These are phyloP conservation scores for Patiria pectinifera DNA, from an alignment of 53 echinoderm and acorn worm species.

Conservation along the genomic window DNA sequence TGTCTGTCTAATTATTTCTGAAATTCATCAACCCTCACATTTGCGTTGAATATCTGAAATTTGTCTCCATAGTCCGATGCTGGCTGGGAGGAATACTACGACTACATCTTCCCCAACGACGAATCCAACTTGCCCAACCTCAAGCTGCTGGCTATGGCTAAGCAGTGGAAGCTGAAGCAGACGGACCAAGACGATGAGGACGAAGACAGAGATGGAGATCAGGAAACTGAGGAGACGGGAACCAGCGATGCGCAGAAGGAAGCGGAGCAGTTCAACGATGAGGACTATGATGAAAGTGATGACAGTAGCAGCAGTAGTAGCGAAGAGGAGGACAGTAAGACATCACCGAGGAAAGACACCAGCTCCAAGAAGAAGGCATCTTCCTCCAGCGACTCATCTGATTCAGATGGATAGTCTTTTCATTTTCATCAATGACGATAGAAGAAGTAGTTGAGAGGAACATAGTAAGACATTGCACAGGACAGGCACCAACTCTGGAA, in stretches of 20 bases:
- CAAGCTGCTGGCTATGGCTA: slow-evolving; percentile 98
- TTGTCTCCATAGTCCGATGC: slow-evolving; percentile 84
- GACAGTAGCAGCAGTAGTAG: slow-evolving; percentile 43
- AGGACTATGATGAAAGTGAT: slow-evolving; percentile 52
- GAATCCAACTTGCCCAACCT: slow-evolving; percentile 96
- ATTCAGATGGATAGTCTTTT: slow-evolving; percentile 22
- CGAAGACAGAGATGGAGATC: slow-evolving; percentile 33
- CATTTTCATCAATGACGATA: neutral
- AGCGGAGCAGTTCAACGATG: slow-evolving; percentile 42
- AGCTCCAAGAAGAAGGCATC: slow-evolving; percentile 1
- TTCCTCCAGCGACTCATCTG: slow-evolving; percentile 26
- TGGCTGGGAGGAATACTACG: slow-evolving; percentile 99
- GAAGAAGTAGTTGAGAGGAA: neutral
- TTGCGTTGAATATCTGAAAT: neutral
- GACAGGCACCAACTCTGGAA: too few species aligned
- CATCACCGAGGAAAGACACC: neutral
- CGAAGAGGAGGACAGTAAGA: slow-evolving; percentile 34
- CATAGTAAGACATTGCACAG: neutral
- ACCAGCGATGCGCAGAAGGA: neutral
- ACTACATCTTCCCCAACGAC: slow-evolving; percentile 98
- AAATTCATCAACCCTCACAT: neutral
- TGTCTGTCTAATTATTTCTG: neutral
- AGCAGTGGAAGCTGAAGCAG: slow-evolving; percentile 92
- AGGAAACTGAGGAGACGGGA: neutral
- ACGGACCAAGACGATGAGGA: slow-evolving; percentile 45